Evolutionary conservation across 2,797 vertebrate species (phyloP).

Genomic region (Crocodylus rhombifer): DNA sequence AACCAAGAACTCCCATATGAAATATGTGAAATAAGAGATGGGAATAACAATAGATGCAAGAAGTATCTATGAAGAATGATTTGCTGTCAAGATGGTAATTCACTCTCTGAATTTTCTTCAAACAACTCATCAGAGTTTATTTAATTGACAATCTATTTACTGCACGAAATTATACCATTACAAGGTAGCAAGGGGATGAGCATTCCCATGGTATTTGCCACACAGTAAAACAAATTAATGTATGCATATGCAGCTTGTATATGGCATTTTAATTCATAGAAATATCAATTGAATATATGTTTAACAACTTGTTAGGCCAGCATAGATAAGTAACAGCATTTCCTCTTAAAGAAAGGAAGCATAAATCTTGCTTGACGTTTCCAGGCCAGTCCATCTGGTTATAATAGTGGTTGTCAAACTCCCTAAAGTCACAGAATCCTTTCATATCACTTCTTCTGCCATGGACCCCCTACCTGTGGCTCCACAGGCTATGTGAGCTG

Average conservation of each 20-base stretch:
- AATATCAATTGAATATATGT: not conserved
- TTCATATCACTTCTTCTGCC: too few relatives aligned
- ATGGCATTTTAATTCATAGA: not conserved
- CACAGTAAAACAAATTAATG: not conserved
- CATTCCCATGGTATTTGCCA: not conserved
- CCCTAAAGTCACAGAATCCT: too few relatives aligned
- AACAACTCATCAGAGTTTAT: not conserved
- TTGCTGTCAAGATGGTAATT: not conserved
- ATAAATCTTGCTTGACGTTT: not conserved
- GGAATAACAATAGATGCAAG: not conserved
- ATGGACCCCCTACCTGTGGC: too few relatives aligned
- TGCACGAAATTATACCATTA: not conserved
- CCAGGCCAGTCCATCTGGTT: not conserved
- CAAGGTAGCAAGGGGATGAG: not conserved
- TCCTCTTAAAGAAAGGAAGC: not conserved
- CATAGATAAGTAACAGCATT: not conserved
- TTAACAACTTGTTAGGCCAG: not conserved
- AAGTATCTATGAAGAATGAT: slow-evolving; percentile 5
- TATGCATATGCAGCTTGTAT: not conserved
- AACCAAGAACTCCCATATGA: not conserved
- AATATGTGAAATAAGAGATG: not conserved
- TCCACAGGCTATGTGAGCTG: too few relatives aligned
- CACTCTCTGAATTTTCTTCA: not conserved
- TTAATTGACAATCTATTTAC: slow-evolving; percentile 15
- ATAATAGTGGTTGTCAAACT: not conserved